phyloP scores from a whole-genome alignment of 2,113 vertebrate genomes.

The Oreochromis tanganicae region DNA sequence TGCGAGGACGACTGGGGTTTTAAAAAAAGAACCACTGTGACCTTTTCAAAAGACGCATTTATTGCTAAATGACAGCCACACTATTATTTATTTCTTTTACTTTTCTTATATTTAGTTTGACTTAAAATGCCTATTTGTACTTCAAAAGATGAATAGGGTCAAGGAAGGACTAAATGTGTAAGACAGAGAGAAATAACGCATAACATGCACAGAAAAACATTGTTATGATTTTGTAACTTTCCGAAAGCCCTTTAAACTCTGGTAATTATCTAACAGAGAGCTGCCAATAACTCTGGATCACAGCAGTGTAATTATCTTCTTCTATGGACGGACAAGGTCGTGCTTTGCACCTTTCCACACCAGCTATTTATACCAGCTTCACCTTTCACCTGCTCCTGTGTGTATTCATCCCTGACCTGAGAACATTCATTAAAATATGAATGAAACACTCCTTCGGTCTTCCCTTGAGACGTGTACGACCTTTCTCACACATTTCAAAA shows the following conservation, averaged over 20 bases:
- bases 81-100: not conserved
- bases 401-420: constrained; percentile 5
- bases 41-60: no score
- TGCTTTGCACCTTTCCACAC: not conserved
- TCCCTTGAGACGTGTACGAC: constrained; percentile 16
- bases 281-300: not conserved
- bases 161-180: not conserved
- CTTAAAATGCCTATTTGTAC: not conserved
- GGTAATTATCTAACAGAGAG: not conserved
- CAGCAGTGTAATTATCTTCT: not conserved
- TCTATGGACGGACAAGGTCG: not conserved
- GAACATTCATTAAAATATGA: constrained; percentile 25
- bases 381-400: constrained; percentile 17
- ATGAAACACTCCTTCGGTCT: constrained; percentile 6
- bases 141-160: not conserved
- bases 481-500: constrained; percentile 30
- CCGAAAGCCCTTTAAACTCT: not conserved
- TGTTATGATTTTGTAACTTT: not conserved
- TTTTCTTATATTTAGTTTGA: not conserved
- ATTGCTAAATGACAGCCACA: constrained; percentile 12
- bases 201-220: not conserved
- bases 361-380: constrained; percentile 5
- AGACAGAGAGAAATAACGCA: not conserved
- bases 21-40: not conserved
- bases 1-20: not conserved